phyloP scores from a whole-genome alignment of 2,113 vertebrate species.

The Myanophis thanlyinensis region DNA sequence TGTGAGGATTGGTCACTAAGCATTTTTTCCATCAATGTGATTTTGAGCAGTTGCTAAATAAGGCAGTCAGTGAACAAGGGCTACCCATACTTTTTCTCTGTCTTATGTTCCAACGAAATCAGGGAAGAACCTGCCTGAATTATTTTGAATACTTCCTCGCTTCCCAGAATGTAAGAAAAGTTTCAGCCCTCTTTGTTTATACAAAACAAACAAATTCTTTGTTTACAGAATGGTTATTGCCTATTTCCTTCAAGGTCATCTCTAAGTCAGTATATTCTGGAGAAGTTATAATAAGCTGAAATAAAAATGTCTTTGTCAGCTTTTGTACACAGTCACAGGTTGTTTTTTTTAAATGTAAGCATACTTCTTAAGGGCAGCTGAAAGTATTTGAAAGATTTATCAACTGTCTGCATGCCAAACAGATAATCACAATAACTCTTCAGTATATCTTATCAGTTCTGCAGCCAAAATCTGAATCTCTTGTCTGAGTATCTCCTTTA shows the following conservation, averaged over 20 bases:
- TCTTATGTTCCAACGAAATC: background rate
- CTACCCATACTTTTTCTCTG: background rate
- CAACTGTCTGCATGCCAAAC: background rate
- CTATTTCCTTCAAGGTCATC: background rate
- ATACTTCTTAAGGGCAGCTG: background rate
- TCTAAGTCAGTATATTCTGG: background rate
- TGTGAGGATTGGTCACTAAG: background rate
- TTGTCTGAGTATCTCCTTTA: background rate
- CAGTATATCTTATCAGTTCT: background rate
- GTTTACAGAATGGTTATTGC: background rate
- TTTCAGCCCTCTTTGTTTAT: background rate
- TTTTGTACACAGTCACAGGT: background rate
- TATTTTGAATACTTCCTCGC: background rate
- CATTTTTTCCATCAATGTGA: background rate
- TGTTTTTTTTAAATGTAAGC: background rate
- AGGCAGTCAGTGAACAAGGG: background rate
- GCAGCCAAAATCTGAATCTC: background rate
- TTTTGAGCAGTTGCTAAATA: background rate
- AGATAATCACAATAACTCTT: background rate
- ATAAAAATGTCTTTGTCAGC: background rate
- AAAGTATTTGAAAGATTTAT: background rate
- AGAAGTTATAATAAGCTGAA: background rate
- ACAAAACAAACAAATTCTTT: no score
- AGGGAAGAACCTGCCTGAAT: background rate
- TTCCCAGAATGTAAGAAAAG: background rate